Evolutionary conservation across 2,113 vertebrate species (phyloP).

Genomic region (Octodon degus): DNA sequence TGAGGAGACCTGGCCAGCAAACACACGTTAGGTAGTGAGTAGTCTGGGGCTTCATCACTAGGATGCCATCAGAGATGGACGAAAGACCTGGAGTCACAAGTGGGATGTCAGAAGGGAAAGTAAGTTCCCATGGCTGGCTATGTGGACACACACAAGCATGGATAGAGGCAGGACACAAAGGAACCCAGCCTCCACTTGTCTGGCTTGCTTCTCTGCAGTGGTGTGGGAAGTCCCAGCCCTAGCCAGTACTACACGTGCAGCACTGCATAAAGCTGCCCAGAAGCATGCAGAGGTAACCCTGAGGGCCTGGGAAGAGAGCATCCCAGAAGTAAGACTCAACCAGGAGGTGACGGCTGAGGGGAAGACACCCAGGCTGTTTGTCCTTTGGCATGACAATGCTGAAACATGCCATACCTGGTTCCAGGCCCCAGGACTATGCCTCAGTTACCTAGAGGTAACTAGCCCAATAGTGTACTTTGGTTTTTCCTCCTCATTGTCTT

Average conservation of each 20-base stretch:
- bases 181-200: not conserved
- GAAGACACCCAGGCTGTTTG: not conserved
- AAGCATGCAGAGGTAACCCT: not conserved
- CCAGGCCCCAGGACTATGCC: not conserved
- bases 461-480: fast-evolving
- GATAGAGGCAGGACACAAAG: not conserved
- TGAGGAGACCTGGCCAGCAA: not conserved
- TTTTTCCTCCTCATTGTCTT: not conserved
- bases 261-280: not conserved
- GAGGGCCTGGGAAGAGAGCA: not conserved
- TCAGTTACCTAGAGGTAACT: not conserved
- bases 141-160: fast-evolving
- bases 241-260: fast-evolving
- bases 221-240: fast-evolving
- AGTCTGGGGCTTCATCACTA: too few relatives aligned
- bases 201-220: not conserved
- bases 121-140: not conserved
- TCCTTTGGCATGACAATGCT: not conserved
- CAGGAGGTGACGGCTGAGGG: fast-evolving
- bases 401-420: fast-evolving
- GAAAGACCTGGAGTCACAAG: not conserved
- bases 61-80: not conserved
- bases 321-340: not conserved
- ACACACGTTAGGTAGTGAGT: fast-evolving
- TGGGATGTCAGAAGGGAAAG: not conserved